Evolutionary conservation across 2,113 vertebrate species (phyloP), one percentile per base, ranked within the genome.

Genomic region (Pyxicephalus adspersus): DNA sequence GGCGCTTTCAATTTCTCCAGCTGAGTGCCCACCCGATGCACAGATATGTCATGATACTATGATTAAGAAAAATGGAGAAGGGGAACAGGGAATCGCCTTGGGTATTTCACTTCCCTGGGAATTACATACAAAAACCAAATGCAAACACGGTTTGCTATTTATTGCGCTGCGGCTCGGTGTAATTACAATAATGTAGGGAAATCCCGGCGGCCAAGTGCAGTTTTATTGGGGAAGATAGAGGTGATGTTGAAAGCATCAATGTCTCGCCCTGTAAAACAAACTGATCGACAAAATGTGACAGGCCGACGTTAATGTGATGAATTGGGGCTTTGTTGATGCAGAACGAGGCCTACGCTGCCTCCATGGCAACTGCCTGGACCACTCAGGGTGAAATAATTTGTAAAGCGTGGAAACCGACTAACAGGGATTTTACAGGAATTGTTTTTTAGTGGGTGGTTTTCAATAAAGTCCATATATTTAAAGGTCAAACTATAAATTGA

Each of bases 261-360:
- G 52, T 79, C 54, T 55, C 38, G 29, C n/a, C 64, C 52, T 60
- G 29, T 38, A 68, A 45, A 68, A 55, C 16, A 23, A 26, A 55
- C 54, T 26, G 29, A 68, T 61, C 54, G 52, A 67, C 64, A 25
- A 60, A 29, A 67, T 60, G 77, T 79, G 77, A 60, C 64, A 67
- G 64, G 45, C 25, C 8, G 64, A 77, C 50, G 63, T 38, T 79
- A 79, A 68, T 65, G 77, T 68, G 77, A 79, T 68, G 29, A 68
- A 79, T 79, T 68, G 29, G 58, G 55, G 77, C 57, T 38, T 67
- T 31, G 15, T 65, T 34, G 52, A 55, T 45, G 64, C 20, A 78
- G 52, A 77, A 31, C 19, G 5, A 65, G 51, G n/a, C 50, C 75
- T 31, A 51, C 50, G 52, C 64, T 68, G 64, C 68, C 18, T 60